These are phyloP conservation scores for Picathartes gymnocephalus DNA, from an alignment of 2,113 vertebrate species.

Conservation along the genomic window DNA sequence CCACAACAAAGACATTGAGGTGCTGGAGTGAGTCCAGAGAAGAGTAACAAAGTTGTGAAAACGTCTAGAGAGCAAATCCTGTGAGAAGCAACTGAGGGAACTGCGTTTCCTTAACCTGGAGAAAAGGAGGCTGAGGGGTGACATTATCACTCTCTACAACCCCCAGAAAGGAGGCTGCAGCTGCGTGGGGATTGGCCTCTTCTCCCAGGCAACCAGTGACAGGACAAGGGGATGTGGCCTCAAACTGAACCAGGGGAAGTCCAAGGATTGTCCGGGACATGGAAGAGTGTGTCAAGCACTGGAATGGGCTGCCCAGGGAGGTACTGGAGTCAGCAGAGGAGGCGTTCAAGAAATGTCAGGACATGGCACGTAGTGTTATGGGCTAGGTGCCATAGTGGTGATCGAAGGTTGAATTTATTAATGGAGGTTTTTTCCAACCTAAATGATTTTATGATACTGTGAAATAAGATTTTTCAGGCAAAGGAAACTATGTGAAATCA, in stretches of 20 bases:
- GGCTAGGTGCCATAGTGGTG: no score
- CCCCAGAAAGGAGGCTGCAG: fast-evolving
- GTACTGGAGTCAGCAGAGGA: not conserved
- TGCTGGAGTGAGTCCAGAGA: not conserved
- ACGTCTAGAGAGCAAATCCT: not conserved
- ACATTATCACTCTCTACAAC: no score
- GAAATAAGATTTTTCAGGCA: not conserved
- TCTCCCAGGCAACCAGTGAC: not conserved
- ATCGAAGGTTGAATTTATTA: not conserved
- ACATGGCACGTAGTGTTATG: fast-evolving
- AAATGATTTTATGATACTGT: not conserved
- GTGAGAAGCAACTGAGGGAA: not conserved
- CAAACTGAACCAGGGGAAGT: not conserved
- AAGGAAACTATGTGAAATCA: not conserved
- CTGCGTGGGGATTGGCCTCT: not conserved
- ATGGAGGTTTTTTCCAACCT: not conserved
- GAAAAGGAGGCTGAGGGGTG: not conserved
- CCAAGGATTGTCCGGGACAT: no score
- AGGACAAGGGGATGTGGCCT: not conserved
- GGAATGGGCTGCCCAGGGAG: fast-evolving
- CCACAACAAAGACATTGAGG: not conserved
- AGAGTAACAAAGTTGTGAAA: not conserved
- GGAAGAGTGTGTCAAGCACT: not conserved
- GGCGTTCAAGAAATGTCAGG: not conserved
- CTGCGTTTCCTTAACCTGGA: not conserved